Percentiles rank a stretch among this genome's conserved stretches.
Conservation (phyloP, 2,888 invertebrate genomes). For the Anodontia alba region DNA sequence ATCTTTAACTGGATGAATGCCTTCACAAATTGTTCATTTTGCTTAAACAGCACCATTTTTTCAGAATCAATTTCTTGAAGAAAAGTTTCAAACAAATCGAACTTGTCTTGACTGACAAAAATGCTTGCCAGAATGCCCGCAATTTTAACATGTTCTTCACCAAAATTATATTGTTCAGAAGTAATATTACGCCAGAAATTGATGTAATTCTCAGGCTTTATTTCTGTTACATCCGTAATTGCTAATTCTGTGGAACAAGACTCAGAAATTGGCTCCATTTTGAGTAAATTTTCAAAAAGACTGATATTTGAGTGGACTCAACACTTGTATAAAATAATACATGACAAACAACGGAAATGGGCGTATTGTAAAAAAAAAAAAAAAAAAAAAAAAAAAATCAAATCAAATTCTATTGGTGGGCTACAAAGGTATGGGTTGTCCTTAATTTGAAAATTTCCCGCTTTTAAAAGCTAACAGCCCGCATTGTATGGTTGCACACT, state of each 20-base stretch:
- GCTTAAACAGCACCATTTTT: not conserved
- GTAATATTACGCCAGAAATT: not conserved
- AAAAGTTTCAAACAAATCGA: not conserved
- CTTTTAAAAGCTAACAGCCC: not conserved
- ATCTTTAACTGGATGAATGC: not conserved
- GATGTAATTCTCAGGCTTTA: constrained; percentile 4
- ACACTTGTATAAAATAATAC: too few relatives aligned
- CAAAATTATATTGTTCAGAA: not conserved
- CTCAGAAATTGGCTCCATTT: not conserved
- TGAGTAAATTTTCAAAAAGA: not conserved
- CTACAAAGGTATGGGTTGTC: not conserved
- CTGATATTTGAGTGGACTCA: too few relatives aligned
- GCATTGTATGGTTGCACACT: not conserved
- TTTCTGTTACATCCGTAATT: not conserved
- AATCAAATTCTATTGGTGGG: not conserved
- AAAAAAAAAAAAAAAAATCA: too few relatives aligned
- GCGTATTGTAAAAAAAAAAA: not conserved
- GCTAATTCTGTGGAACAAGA: not conserved
- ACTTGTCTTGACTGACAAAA: not conserved
- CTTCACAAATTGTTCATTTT: not conserved
- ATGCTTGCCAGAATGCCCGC: not conserved
- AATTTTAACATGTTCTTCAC: constrained; percentile 7
- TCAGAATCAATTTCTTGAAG: not conserved
- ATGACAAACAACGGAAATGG: too few relatives aligned
- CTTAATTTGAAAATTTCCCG: not conserved